phyloP scores from a whole-genome alignment of 2,113 vertebrate species.

The Pedetes capensis region DNA sequence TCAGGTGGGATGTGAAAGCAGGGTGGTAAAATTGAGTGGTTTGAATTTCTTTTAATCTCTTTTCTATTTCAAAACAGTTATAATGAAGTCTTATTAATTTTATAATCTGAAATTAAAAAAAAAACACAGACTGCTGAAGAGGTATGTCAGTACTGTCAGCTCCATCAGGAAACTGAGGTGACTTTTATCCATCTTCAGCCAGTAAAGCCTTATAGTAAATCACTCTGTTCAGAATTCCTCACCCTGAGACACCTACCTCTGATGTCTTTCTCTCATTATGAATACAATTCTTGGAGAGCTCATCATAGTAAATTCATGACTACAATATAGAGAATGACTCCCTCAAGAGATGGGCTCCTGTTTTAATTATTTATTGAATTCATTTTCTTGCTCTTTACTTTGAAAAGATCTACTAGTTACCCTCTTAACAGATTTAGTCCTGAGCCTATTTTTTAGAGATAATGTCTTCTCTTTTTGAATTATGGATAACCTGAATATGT shows the following conservation, averaged over 20 bases:
- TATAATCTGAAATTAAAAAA: neutral
- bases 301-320: conserved; percentile 54
- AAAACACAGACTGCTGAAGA: neutral
- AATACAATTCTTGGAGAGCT: conserved; percentile 24
- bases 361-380: conserved; percentile 70
- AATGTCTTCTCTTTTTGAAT: conserved; percentile 4
- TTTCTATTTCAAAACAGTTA: neutral
- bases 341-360: conserved; percentile 62
- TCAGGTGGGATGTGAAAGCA: too few species aligned
- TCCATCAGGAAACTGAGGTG: neutral
- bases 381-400: conserved; percentile 66
- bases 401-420: conserved; percentile 58
- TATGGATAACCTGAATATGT: neutral
- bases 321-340: conserved; percentile 55
- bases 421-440: conserved; percentile 51
- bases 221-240: neutral
- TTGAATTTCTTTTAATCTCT: neutral
- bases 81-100: neutral
- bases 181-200: neutral
- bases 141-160: neutral
- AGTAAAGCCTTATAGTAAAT: neutral
- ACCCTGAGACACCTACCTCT: neutral
- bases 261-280: neutral
- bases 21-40: neutral
- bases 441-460: conserved; percentile 51